Base-by-base conservation (phyloP, 2,113 vertebrate species). In the Chinchilla lanigera region DNA sequence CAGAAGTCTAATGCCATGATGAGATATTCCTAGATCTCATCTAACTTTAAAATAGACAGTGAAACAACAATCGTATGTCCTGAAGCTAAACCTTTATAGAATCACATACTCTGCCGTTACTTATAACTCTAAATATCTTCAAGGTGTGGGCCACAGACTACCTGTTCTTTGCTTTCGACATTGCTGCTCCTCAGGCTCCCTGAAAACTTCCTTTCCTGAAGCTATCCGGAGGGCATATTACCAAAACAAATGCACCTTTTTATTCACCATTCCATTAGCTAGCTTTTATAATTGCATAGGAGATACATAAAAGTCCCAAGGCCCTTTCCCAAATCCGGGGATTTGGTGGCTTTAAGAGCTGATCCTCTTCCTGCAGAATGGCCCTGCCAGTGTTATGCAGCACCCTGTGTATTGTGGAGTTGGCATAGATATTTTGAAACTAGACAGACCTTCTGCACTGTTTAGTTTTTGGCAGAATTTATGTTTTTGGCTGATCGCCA, bases 381-480 rank as follows among this genome's bases (percentile, higher is more conserved):
- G 4, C 38, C 56, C 16, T 4, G 13, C 19, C n/a, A 13, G 0
- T 9, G 2, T 92, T 56, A 75, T 91, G 58, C 41, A 52, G 28
- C n/a, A 33, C 26, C 19, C 67, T 50, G 47, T 58, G 67, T 52
- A n/a, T 89, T 58, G 0, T 86, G 83, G 94, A 0, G 87, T 96
- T 98, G 98, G 98, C 98, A 98, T 71, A 91, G 96, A 97, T 86
- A 93, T 97, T 98, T 98, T 99, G 98, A 99, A 98, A 98, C 90
- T 97, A 98, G 98, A 93, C 98, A 99, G 98, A 98, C 22, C 96
- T 97, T 96, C 91, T 38, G 89, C 97, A 96, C 82, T 99, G 98
- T 99, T 99, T 99, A 99, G 96, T 95, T 73, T 98, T 98, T 97
- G 98, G 98, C 97, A 98, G 97, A 94, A 98, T 98, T 98, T 98